Percentiles rank a stretch among this genome's conserved stretches.
Evolutionary conservation across 37 sponge, comb jelly and placozoan genomes (phyloP).

Genomic region (Spongilla lacustris): DNA sequence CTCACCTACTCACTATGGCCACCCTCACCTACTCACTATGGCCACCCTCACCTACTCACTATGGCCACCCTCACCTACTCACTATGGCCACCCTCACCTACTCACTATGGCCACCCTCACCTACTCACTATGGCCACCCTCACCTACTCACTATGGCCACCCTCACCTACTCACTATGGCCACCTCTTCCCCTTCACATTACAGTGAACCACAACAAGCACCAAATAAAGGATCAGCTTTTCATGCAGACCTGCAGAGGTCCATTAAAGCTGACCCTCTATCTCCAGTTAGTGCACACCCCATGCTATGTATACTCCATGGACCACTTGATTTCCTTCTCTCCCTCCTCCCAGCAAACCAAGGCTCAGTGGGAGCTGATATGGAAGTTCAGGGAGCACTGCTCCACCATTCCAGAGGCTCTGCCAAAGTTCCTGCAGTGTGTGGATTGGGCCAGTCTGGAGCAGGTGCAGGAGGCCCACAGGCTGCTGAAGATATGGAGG

Average conservation of each 20-base stretch:
- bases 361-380: conserved; percentile 66
- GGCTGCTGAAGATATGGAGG: conserved; percentile 69
- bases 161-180: too few relatives aligned
- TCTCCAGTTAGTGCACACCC: background rate
- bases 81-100: too few relatives aligned
- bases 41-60: too few relatives aligned
- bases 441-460: conserved; percentile 85
- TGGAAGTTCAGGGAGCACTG: conserved; percentile 68
- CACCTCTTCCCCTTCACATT: too few relatives aligned
- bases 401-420: conserved; percentile 70
- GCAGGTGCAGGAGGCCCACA: conserved; percentile 59
- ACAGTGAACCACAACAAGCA: too few relatives aligned
- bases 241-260: conserved; percentile 52
- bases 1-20: too few relatives aligned
- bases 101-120: too few relatives aligned
- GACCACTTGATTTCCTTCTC: background rate
- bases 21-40: too few relatives aligned
- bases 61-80: too few relatives aligned
- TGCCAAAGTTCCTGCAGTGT: conserved; percentile 85
- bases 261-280: conserved; percentile 68
- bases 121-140: too few relatives aligned
- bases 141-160: too few relatives aligned
- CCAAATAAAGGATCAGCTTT: background rate
- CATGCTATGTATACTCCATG: too few relatives aligned
- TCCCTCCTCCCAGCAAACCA: conserved; percentile 24